Conservation (phyloP, 2,888 invertebrate genomes). For the Gymnosoma rotundatum region DNA sequence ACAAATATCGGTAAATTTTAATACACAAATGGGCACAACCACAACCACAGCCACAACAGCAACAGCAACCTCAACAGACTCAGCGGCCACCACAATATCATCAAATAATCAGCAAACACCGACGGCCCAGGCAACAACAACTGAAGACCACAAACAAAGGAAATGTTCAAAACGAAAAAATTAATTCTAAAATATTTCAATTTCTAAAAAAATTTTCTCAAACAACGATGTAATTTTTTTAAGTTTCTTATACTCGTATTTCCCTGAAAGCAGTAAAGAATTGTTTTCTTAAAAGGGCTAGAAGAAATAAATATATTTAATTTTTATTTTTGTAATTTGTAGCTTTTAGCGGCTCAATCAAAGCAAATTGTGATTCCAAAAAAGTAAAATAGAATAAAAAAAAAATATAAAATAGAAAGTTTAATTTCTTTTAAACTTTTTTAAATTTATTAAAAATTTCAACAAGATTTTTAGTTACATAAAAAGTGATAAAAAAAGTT, state of each 20-base stretch:
- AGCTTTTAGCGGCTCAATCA: slow-evolving; percentile 78
- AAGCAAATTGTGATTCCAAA: slow-evolving; percentile 81
- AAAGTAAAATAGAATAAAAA: slow-evolving; percentile 63
- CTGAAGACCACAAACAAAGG: slow-evolving; percentile 2
- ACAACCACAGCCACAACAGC: slow-evolving; percentile 26
- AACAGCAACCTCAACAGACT: slow-evolving; percentile 27
- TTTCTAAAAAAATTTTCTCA: slow-evolving; percentile 14
- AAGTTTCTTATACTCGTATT: slow-evolving; percentile 7
- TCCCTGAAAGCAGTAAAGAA: slow-evolving; percentile 8
- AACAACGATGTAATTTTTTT: slow-evolving; percentile 56
- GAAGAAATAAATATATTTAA: background rate
- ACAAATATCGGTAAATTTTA: slow-evolving; percentile 78
- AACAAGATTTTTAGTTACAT: background rate
- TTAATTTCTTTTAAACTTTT: slow-evolving; percentile 48
- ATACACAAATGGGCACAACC: slow-evolving; percentile 54
- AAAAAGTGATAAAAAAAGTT: slow-evolving; percentile 49
- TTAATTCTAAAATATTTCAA: slow-evolving; percentile 27
- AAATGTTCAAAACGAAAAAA: slow-evolving; percentile 64
- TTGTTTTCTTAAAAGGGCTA: slow-evolving; percentile 30
- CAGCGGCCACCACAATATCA: slow-evolving; percentile 24
- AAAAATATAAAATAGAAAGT: slow-evolving; percentile 34
- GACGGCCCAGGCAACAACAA: slow-evolving; percentile 23
- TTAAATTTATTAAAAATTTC: background rate
- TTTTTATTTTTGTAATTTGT: slow-evolving; percentile 52
- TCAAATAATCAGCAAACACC: slow-evolving; percentile 26